These are phyloP conservation scores for Botia almorhae DNA, from an alignment of 2,797 vertebrate genomes.

Conservation along the genomic window DNA sequence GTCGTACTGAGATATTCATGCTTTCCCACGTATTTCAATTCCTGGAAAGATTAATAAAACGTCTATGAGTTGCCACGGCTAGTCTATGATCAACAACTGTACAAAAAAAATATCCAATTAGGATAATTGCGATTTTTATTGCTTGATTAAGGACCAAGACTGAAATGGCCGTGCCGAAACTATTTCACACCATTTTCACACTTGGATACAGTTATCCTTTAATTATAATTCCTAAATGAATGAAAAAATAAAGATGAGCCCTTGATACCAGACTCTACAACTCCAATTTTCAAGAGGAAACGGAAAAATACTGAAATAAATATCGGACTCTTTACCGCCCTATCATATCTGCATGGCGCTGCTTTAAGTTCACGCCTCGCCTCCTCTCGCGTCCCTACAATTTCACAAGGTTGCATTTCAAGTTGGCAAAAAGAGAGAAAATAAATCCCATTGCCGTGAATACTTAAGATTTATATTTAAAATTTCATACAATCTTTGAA, in stretches of 20 bases:
- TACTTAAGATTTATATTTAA: constrained; percentile 84
- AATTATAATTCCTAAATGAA: constrained; percentile 36
- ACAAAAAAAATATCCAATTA: constrained; percentile 2
- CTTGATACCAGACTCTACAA: constrained; percentile 44
- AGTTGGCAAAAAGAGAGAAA: constrained; percentile 70
- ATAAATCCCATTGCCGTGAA: constrained; percentile 76
- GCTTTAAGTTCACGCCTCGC: constrained; percentile 62
- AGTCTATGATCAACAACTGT: not conserved
- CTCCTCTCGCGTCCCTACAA: constrained; percentile 76
- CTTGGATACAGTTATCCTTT: constrained; percentile 22
- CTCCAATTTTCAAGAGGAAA: constrained; percentile 42
- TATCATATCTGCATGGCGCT: constrained; percentile 74
- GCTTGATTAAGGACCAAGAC: constrained; percentile 2
- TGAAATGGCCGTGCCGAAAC: not conserved
- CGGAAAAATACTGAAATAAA: constrained; percentile 66
- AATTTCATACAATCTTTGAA: constrained; percentile 85
- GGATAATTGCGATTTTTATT: constrained; percentile 14
- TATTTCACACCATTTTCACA: constrained; percentile 33
- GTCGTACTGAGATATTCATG: not conserved
- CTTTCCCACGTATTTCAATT: not conserved
- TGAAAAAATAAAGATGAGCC: constrained; percentile 45
- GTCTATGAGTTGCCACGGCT: not conserved
- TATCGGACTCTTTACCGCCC: constrained; percentile 67
- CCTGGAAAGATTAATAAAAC: not conserved
- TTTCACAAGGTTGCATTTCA: constrained; percentile 79